phyloP scores from a whole-genome alignment of 2,797 vertebrate species.

The Cossypha niveicapilla region DNA sequence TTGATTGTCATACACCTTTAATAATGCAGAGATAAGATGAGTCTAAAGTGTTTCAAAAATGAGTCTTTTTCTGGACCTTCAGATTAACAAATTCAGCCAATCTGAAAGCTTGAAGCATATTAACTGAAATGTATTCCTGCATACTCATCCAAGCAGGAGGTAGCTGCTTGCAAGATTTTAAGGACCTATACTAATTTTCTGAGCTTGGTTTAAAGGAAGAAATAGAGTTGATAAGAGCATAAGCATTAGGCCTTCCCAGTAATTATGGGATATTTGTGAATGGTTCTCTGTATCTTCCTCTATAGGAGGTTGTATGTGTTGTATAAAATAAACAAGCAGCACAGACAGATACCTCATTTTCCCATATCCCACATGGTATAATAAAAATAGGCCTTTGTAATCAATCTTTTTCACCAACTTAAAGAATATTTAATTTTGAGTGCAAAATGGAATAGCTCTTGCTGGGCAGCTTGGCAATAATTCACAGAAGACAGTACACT shows the following conservation, averaged over 20 bases:
- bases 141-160: neutral
- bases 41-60: neutral
- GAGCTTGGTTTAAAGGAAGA: neutral
- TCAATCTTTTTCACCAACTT: neutral
- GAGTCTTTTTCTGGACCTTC: neutral
- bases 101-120: neutral
- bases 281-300: neutral
- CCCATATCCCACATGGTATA: neutral
- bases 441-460: neutral
- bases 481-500: neutral
- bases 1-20: neutral
- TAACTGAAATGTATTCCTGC: neutral
- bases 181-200: neutral
- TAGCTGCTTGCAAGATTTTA: neutral
- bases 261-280: neutral
- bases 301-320: neutral
- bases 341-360: neutral
- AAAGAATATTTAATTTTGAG: neutral
- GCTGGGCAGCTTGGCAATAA: neutral
- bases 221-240: neutral
- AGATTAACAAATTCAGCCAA: neutral
- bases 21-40: neutral
- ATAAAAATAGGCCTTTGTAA: neutral
- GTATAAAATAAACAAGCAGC: neutral
- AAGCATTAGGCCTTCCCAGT: neutral